These are phyloP conservation scores for Parauchenoglanis punctatus DNA, from an alignment of 2,797 vertebrate species.

Conservation along the genomic window DNA sequence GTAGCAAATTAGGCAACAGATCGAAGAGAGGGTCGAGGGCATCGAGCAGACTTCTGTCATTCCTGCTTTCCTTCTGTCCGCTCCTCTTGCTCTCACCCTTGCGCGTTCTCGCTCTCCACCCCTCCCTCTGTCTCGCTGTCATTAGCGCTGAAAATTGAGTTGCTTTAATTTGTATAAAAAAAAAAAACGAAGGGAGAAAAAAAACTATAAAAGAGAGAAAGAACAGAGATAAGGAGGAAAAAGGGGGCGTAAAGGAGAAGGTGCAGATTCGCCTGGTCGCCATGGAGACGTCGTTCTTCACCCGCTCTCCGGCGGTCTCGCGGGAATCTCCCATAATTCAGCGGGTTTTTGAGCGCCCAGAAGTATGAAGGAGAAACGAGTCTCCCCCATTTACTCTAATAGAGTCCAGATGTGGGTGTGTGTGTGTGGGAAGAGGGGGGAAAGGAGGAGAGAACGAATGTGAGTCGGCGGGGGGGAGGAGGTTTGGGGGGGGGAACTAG, in stretches of 20 bases:
- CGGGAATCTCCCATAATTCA: slow-evolving; percentile 57
- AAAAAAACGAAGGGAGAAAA: slow-evolving; percentile 30
- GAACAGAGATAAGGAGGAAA: slow-evolving; percentile 24
- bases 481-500: not conserved
- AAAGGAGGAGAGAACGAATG: not conserved
- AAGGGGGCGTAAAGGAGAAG: slow-evolving; percentile 10
- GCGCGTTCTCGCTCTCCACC: not conserved
- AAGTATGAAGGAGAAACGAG: slow-evolving; percentile 39
- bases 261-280: slow-evolving; percentile 40
- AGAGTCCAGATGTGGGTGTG: slow-evolving; percentile 58
- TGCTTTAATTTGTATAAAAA: slow-evolving; percentile 25
- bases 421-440: not conserved
- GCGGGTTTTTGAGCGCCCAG: slow-evolving; percentile 46
- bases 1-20: slow-evolving; percentile 47
- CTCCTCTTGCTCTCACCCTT: not conserved
- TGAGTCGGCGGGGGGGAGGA: not conserved
- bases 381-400: slow-evolving; percentile 49
- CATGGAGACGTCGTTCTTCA: slow-evolving; percentile 38
- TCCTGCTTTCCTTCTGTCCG: not conserved
- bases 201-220: not conserved
- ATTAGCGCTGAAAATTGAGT: slow-evolving; percentile 41
- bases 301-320: slow-evolving; percentile 40
- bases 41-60: slow-evolving; percentile 9
- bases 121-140: slow-evolving; percentile 4
- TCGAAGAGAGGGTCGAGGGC: slow-evolving; percentile 31